These are phyloP conservation scores for Hirundichthys speculiger DNA, from an alignment of 2,113 vertebrate genomes.

Conservation along the genomic window DNA sequence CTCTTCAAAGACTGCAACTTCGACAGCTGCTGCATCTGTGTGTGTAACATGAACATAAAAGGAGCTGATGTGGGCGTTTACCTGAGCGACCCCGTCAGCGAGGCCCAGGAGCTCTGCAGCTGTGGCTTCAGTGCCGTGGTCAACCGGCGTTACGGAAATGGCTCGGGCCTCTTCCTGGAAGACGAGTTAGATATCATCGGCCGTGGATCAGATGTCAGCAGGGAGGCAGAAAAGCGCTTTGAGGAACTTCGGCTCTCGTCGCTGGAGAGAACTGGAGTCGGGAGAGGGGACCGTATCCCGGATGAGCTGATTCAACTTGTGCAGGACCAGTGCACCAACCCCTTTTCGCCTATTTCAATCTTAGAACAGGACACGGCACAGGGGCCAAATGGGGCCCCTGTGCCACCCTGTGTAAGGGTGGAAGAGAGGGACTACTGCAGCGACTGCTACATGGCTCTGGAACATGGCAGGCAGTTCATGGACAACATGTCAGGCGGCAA, in stretches of 20 bases:
- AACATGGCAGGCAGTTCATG: conserved; percentile 98
- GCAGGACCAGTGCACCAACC: conserved; percentile 97
- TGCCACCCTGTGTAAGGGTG: conserved; percentile 84
- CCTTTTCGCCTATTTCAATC: conserved; percentile 91
- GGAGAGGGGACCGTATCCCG: conserved; percentile 87
- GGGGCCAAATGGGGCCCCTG: conserved; percentile 71
- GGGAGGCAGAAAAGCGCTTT: conserved; percentile 94
- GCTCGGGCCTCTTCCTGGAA: conserved; percentile 95
- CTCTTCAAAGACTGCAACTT: conserved; percentile 99
- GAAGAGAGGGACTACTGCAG: conserved; percentile 95
- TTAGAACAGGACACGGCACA: conserved; percentile 82
- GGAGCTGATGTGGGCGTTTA: conserved; percentile 97
- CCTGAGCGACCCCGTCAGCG: conserved; percentile 91
- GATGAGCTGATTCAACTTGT: conserved; percentile 94
- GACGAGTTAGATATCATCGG: conserved; percentile 98
- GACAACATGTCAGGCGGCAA: conserved; percentile 99
- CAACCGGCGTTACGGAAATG: conserved; percentile 96
- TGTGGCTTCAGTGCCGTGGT: conserved; percentile 98
- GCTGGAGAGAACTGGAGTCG: conserved; percentile 82
- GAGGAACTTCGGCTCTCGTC: conserved; percentile 88
- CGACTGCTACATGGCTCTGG: conserved; percentile 97
- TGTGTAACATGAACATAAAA: conserved; percentile 99
- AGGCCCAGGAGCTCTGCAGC: conserved; percentile 91
- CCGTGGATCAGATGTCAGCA: conserved; percentile 90
- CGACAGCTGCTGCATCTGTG: conserved; percentile 98